Evolutionary conservation across 2,888 invertebrate species (phyloP).

Genomic region (Miltochrista miniata): DNA sequence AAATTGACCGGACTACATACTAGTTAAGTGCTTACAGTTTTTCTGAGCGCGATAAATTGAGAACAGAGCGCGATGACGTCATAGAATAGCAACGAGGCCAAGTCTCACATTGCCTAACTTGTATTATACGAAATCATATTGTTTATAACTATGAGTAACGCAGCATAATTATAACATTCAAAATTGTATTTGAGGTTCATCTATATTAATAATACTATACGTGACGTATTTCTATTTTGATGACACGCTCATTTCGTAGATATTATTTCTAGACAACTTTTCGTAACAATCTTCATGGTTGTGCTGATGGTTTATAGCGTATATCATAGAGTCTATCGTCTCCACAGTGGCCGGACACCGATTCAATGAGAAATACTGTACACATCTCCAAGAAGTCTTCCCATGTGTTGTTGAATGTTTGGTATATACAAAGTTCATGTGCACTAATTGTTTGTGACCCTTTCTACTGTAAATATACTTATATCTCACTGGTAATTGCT

Average conservation of each 20-base stretch:
- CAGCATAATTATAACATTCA: slow-evolving; percentile 23
- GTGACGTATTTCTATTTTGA: slow-evolving; percentile 51
- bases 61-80: too few species aligned
- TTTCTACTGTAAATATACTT: slow-evolving; percentile 81
- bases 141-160: slow-evolving; percentile 9
- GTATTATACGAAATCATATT: too few species aligned
- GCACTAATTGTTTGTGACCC: slow-evolving; percentile 80
- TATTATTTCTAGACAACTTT: slow-evolving; percentile 72
- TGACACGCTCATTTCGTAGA: slow-evolving; percentile 78
- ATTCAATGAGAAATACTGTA: slow-evolving; percentile 80
- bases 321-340: slow-evolving; percentile 77
- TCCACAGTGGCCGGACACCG: slow-evolving; percentile 80
- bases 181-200: slow-evolving; percentile 24
- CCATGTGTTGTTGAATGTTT: slow-evolving; percentile 81
- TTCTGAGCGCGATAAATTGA: too few species aligned
- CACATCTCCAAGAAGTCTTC: slow-evolving; percentile 80
- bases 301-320: slow-evolving; percentile 76
- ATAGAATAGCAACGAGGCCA: not conserved
- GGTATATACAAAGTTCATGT: slow-evolving; percentile 81
- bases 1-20: too few species aligned
- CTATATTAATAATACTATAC: slow-evolving; percentile 41
- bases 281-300: slow-evolving; percentile 79
- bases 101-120: too few species aligned
- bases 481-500: slow-evolving; percentile 69
- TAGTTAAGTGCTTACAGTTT: too few species aligned